Conservation (phyloP, 2,888 invertebrate genomes). For the Trissolcus brochymenae region DNA sequence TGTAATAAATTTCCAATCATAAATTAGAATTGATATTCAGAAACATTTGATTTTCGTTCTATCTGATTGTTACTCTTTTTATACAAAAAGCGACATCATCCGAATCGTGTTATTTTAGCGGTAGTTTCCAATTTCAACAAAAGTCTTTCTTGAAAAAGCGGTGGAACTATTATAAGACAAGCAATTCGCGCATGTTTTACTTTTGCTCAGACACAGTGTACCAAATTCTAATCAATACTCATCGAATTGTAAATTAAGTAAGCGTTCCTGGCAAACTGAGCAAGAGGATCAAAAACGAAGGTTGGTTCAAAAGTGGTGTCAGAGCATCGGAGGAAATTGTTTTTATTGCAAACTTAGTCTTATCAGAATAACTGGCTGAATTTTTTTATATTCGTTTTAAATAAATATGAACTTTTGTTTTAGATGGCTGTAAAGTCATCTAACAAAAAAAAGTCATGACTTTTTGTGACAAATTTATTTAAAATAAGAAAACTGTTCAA, state of each 20-base stretch:
- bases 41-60: too few relatives aligned
- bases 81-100: constrained; percentile 11
- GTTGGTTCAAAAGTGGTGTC: constrained; percentile 19
- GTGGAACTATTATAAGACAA: constrained; percentile 37
- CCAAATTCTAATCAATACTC: constrained; percentile 64
- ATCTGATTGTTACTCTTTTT: background rate
- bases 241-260: constrained; percentile 66
- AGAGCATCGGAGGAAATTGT: constrained; percentile 53
- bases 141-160: constrained; percentile 14
- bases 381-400: background rate
- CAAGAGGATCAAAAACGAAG: constrained; percentile 42
- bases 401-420: background rate
- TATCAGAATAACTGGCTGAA: constrained; percentile 38
- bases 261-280: constrained; percentile 38
- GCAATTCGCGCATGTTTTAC: constrained; percentile 50
- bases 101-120: constrained; percentile 23
- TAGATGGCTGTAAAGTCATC: too few relatives aligned
- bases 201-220: constrained; percentile 24
- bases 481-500: too few relatives aligned
- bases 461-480: too few relatives aligned
- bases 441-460: too few relatives aligned
- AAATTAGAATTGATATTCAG: too few relatives aligned
- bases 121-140: constrained; percentile 8
- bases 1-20: too few relatives aligned
- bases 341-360: constrained; percentile 57